These are phyloP conservation scores for Tryphoninae sp. DNA, from an alignment of 2,888 invertebrate genomes.

Conservation along the genomic window DNA sequence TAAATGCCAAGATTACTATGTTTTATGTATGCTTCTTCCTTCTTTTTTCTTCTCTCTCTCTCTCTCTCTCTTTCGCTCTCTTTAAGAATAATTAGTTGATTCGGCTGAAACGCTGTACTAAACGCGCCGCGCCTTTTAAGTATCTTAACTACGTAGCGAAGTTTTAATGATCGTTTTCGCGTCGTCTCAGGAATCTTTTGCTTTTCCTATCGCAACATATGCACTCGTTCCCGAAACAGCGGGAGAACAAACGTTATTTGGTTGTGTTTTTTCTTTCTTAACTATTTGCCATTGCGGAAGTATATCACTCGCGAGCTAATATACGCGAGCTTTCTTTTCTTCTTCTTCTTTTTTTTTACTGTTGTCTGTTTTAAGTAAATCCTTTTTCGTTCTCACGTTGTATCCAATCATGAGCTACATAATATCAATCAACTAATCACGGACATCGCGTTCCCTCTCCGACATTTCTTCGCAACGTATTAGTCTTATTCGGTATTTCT, in stretches of 20 bases:
- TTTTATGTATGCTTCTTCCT: constrained; percentile 19
- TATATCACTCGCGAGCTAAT: constrained; percentile 50
- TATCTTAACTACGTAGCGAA: constrained; percentile 57
- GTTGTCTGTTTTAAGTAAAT: constrained; percentile 1
- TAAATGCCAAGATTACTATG: constrained; percentile 57
- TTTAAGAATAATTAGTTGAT: constrained; percentile 49
- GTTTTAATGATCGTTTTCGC: constrained; percentile 22
- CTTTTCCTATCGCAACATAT: neutral
- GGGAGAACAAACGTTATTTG: constrained; percentile 2
- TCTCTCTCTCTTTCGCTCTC: constrained; percentile 3
- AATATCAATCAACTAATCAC: constrained; percentile 6
- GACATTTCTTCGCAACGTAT: neutral
- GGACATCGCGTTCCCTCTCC: constrained; percentile 43
- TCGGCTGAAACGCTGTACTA: constrained; percentile 52
- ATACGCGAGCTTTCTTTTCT: constrained; percentile 9
- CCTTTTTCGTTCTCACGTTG: neutral
- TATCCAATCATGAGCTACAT: constrained; percentile 15
- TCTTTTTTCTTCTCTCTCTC: too few relatives aligned
- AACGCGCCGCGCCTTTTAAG: constrained; percentile 46
- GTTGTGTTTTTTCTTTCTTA: constrained; percentile 7
- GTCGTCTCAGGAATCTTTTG: neutral
- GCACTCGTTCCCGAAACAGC: constrained; percentile 17
- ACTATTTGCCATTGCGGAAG: constrained; percentile 51
- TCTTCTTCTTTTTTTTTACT: neutral
- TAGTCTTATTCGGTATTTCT: constrained; percentile 45